Conservation (phyloP, 2,888 invertebrate genomes). For the Drosophila emarginata region DNA sequence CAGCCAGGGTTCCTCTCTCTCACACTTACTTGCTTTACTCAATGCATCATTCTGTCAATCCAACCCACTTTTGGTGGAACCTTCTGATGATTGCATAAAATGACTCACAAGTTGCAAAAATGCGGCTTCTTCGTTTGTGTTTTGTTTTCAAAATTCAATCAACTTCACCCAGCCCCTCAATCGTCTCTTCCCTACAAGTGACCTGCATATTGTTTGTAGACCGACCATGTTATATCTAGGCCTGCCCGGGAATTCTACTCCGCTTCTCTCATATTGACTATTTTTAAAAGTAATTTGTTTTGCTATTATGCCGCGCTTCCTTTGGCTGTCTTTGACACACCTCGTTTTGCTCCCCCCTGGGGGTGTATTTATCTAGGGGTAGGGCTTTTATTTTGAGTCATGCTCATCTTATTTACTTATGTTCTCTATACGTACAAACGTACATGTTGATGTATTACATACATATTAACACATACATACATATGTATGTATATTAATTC, state of each 20-base stretch:
- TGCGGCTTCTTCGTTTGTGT: constrained; percentile 47
- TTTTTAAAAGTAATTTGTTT: constrained; percentile 65
- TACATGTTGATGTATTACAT: too few species aligned
- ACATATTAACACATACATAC: too few species aligned
- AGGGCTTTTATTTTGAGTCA: constrained; percentile 36
- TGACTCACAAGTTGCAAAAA: constrained; percentile 59
- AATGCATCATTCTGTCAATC: constrained; percentile 53
- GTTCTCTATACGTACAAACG: background rate
- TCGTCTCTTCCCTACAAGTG: constrained; percentile 21
- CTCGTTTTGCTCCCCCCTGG: constrained; percentile 36
- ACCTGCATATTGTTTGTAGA: constrained; percentile 47
- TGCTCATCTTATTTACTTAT: constrained; percentile 25
- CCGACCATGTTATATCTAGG: constrained; percentile 44
- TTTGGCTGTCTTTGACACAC: constrained; percentile 44
- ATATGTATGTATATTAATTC: constrained; percentile 16
- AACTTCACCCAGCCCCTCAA: background rate
- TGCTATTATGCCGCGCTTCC: constrained; percentile 53
- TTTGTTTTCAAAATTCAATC: constrained; percentile 43
- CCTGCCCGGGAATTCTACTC: constrained; percentile 54
- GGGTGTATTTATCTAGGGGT: constrained; percentile 13
- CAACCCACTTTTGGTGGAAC: constrained; percentile 52
- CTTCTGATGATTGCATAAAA: constrained; percentile 68
- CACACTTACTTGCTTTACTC: constrained; percentile 12
- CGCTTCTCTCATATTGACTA: constrained; percentile 36
- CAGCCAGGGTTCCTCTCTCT: constrained; percentile 7